Percentiles rank a stretch among this genome's conserved stretches.
These are phyloP conservation scores for Liasis olivaceus DNA, from an alignment of 2,797 vertebrate species.

Conservation along the genomic window DNA sequence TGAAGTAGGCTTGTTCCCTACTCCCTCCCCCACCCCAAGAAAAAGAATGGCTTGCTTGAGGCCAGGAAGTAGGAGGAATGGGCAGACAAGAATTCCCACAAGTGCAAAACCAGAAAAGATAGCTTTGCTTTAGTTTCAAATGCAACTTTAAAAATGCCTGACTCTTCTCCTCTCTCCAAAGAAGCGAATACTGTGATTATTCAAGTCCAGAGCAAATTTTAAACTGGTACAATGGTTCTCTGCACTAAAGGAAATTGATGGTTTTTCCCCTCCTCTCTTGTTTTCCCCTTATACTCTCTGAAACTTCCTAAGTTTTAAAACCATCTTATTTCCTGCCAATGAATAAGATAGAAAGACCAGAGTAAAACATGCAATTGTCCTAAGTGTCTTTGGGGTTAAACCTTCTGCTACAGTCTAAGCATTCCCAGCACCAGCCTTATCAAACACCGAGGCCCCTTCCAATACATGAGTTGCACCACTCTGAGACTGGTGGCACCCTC, in stretches of 20 bases:
- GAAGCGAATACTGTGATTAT: background rate
- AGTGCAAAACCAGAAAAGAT: background rate
- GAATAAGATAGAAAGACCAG: background rate
- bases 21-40: background rate
- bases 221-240: background rate
- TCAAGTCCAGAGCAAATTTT: background rate
- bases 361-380: background rate
- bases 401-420: background rate
- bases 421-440: background rate
- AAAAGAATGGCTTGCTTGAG: background rate
- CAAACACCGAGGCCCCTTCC: background rate
- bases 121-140: background rate
- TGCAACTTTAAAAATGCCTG: background rate
- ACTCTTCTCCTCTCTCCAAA: background rate
- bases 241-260: background rate
- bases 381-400: background rate
- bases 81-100: background rate
- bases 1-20: background rate
- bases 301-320: background rate
- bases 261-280: rapidly evolving
- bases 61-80: background rate
- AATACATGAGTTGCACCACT: background rate
- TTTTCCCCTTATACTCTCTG: background rate
- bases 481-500: background rate
- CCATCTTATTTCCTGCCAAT: background rate